These are phyloP conservation scores for Diprion similis DNA, from an alignment of 1,140 invertebrate species.

Conservation along the genomic window DNA sequence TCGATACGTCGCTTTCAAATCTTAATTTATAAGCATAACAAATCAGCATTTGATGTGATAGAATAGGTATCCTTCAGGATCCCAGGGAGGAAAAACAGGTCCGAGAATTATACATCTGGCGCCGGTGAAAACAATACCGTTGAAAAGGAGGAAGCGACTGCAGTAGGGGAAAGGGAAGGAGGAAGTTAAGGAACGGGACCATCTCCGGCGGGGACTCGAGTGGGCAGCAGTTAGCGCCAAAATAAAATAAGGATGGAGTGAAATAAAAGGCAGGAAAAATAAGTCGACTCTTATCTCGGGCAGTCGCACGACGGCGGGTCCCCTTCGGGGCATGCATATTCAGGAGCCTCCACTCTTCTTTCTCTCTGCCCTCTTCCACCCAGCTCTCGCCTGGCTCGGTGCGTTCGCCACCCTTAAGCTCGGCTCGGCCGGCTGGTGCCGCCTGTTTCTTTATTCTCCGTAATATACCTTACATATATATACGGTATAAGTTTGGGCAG, in stretches of 20 bases:
- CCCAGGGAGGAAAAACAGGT: neutral
- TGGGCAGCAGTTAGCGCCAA: conserved; percentile 54
- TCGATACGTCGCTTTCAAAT: too few relatives aligned
- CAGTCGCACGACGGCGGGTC: conserved; percentile 38
- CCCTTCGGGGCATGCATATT: conserved; percentile 59
- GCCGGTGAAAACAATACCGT: neutral
- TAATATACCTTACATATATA: neutral
- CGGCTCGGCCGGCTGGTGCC: conserved; percentile 30
- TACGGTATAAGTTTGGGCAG: conserved; percentile 26
- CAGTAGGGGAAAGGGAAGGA: neutral
- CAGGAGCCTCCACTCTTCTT: conserved; percentile 39
- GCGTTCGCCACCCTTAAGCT: conserved; percentile 31
- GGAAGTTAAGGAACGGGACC: conserved; percentile 25
- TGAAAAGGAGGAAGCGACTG: neutral
- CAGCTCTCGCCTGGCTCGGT: conserved; percentile 15
- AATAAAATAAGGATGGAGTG: conserved; percentile 56
- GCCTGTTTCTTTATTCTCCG: conserved; percentile 25
- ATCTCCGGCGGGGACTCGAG: conserved; percentile 29
- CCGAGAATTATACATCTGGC: neutral
- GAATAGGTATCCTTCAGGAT: too few relatives aligned
- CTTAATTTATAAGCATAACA: too few relatives aligned
- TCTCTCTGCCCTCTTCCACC: conserved; percentile 30
- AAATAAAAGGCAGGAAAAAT: conserved; percentile 57
- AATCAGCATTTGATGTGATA: too few relatives aligned
- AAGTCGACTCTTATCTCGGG: conserved; percentile 55